Evolutionary conservation across 1,140 invertebrate species (phyloP).

Genomic region (Neotoxoptera formosana): DNA sequence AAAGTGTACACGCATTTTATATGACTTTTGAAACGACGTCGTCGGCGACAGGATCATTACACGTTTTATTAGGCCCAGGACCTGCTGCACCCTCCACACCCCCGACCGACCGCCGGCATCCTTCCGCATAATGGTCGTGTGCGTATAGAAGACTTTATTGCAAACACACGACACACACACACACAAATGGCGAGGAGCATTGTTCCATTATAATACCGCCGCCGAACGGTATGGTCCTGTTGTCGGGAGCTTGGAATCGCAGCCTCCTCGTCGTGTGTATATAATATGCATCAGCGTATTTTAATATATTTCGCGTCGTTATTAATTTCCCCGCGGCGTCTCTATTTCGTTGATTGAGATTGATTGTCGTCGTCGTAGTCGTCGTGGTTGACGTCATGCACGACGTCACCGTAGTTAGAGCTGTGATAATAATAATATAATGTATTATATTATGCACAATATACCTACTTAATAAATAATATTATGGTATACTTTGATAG

Average conservation of each 20-base stretch:
- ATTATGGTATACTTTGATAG: no score
- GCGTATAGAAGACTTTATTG: background rate
- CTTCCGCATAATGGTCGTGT: background rate
- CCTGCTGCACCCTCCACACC: background rate
- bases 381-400: background rate
- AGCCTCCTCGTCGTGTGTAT: background rate
- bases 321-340: background rate
- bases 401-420: background rate
- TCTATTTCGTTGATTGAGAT: background rate
- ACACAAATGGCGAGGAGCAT: background rate
- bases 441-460: background rate
- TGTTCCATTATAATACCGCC: background rate
- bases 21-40: conserved; percentile 20
- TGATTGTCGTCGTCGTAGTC: background rate
- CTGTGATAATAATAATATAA: background rate
- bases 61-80: conserved; percentile 39
- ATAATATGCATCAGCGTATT: background rate
- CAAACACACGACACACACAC: background rate
- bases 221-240: background rate
- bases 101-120: background rate
- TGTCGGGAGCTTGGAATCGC: background rate
- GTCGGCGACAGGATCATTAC: conserved; percentile 41
- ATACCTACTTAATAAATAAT: background rate
- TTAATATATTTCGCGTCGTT: background rate
- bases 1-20: background rate